A percentile compares a stretch with the other conserved stretches of the same genome.
Conservation (phyloP, 2,113 vertebrate species). For the Cromileptes altivelis region DNA sequence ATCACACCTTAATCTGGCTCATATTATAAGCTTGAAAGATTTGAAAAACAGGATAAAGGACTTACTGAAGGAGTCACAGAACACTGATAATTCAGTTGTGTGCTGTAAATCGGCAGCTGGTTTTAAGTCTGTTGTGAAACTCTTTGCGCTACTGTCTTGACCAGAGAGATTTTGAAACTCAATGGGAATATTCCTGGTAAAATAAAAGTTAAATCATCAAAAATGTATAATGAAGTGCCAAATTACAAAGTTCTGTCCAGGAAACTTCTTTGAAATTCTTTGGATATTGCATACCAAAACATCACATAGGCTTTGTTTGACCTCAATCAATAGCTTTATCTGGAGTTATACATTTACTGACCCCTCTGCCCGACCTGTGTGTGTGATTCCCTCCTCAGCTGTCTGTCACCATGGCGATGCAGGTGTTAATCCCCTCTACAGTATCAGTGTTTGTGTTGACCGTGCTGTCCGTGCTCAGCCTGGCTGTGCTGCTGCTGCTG, state of each 20-base stretch:
- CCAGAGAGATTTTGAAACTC: too few relatives aligned
- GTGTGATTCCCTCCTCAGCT: constrained; percentile 28
- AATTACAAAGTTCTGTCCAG: not conserved
- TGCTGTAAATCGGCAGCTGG: too few relatives aligned
- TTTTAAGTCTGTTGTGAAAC: too few relatives aligned
- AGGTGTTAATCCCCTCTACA: constrained; percentile 17
- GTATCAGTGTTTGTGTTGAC: constrained; percentile 67
- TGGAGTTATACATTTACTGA: not conserved
- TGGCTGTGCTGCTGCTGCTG: constrained; percentile 78
- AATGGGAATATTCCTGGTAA: too few relatives aligned
- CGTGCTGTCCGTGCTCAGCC: constrained; percentile 74
- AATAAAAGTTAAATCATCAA: too few relatives aligned
- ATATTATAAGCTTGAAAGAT: too few relatives aligned
- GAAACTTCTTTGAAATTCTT: not conserved
- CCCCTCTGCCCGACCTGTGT: not conserved
- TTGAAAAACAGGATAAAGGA: too few relatives aligned
- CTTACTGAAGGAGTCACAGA: too few relatives aligned
- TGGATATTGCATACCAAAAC: not conserved
- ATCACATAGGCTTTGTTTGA: not conserved
- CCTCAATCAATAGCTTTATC: not conserved
- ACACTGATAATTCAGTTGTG: too few relatives aligned
- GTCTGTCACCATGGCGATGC: constrained; percentile 31
- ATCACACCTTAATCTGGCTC: too few relatives aligned
- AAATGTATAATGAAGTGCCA: not conserved
- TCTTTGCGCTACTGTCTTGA: too few relatives aligned